These are phyloP conservation scores for Sterrhoptilus dennistouni DNA, from an alignment of 2,113 vertebrate species.

Conservation along the genomic window DNA sequence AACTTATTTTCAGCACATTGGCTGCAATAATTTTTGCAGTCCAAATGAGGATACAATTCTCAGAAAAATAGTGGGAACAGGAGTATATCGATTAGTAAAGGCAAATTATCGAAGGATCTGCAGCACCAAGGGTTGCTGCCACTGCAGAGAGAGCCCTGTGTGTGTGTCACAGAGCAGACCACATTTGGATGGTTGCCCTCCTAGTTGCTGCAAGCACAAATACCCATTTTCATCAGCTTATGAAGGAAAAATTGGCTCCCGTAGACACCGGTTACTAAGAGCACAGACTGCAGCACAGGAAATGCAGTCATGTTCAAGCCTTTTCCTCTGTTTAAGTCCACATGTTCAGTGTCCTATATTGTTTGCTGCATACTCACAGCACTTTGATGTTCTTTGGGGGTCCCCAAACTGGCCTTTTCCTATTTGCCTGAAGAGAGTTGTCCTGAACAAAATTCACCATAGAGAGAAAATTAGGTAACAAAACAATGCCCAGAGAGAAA, in stretches of 20 bases:
- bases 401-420: not conserved
- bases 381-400: not conserved
- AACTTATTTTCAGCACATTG: not conserved
- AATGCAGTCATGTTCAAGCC: not conserved
- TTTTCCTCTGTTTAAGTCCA: not conserved
- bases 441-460: not conserved
- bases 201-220: not conserved
- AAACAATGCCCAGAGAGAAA: not conserved
- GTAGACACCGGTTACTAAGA: not conserved
- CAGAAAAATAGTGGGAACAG: not conserved
- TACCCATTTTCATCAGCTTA: not conserved
- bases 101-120: not conserved
- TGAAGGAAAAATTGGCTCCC: not conserved
- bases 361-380: not conserved
- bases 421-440: accelerated
- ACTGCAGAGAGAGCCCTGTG: not conserved
- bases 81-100: not conserved
- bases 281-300: not conserved
- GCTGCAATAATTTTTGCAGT: not conserved
- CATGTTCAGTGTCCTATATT: not conserved
- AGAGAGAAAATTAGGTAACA: not conserved
- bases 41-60: not conserved
- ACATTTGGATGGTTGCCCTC: not conserved
- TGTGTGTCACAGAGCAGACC: not conserved
- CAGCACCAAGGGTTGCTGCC: not conserved